Evolutionary conservation across 2,797 vertebrate species (phyloP), one percentile per base, ranked within the genome.

Genomic region (Lindbergichthys nudifrons): DNA sequence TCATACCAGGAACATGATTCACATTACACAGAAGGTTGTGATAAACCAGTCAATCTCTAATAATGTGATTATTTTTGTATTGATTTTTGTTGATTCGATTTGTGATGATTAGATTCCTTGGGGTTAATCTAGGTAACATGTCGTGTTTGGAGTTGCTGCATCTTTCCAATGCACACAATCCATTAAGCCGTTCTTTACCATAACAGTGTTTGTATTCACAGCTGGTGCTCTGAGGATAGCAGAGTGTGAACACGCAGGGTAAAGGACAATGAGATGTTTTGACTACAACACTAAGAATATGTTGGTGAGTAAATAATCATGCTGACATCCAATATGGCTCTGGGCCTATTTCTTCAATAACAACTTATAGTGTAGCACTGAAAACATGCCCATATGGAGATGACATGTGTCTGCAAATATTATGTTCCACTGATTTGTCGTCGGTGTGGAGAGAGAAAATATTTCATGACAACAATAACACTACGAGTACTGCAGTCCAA

Each of bases 331-430:
- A 67, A 60, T 75, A 56, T 56, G 52, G 48, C 57, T 52, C 3
- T 4, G 54, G 48, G 77, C 50, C 39, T 18, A 5, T 56, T 19
- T 70, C 54, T 62, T 79, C 65, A 78, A 84, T 80, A 83, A 70
- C 74, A 70, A 76, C 83, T 73, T 65, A 70, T 4, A 73, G 54
- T 42, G 59, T 21, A 53, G 53, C 42, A 63, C 39, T 60, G 74
- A 72, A 70, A 69, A 84, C 58, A 47, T 70, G 59, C 51, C 77
- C 70, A 51, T 71, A 65, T 76, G 66, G 70, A 78, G 52, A 82
- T 65, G 53, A 69, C 41, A 63, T 54, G 50, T 45, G 50, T 53
- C 60, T 78, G 53, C 60, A 73, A 75, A 77, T 60, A 76, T 79
- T 72, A 80, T 14, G 63, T 45, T 60, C 52, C 11, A 52, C 50